Conservation (phyloP, 2,113 vertebrate genomes). For the Abramis brama region DNA sequence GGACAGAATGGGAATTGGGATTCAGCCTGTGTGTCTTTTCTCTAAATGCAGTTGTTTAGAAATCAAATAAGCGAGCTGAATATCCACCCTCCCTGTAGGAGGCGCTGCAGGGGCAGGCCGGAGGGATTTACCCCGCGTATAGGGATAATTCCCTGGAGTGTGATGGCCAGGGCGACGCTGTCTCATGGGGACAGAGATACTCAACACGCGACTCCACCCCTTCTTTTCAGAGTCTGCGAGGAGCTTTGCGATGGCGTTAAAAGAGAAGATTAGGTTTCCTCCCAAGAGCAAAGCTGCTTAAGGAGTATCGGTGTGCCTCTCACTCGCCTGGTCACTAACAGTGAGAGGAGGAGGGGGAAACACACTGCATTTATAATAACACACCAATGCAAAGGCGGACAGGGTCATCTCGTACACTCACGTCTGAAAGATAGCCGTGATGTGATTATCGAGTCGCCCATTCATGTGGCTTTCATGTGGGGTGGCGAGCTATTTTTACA, state of each 20-base stretch:
- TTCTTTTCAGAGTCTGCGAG: constrained; percentile 71
- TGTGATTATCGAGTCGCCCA: constrained; percentile 41
- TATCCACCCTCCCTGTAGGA: constrained; percentile 45
- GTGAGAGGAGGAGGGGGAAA: constrained; percentile 53
- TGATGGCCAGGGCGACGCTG: constrained; percentile 66
- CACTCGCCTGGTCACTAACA: constrained; percentile 78
- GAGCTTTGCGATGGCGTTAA: constrained; percentile 78
- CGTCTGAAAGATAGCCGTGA: constrained; percentile 42
- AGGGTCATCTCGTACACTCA: constrained; percentile 25
- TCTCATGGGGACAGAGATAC: constrained; percentile 76
- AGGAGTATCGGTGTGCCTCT: constrained; percentile 80
- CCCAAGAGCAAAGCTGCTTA: constrained; percentile 82
- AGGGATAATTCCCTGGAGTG: constrained; percentile 76
- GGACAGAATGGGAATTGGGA: neutral
- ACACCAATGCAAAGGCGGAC: constrained; percentile 43
- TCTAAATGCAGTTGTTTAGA: neutral
- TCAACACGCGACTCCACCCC: constrained; percentile 66
- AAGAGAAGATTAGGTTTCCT: constrained; percentile 83
- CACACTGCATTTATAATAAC: constrained; percentile 20
- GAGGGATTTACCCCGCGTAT: constrained; percentile 71
- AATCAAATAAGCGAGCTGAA: neutral
- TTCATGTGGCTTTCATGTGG: neutral
- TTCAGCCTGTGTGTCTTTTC: neutral
- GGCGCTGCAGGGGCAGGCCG: constrained; percentile 52
- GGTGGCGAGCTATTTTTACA: constrained; percentile 41